Percentiles rank a stretch among this genome's conserved stretches.
phyloP scores from a whole-genome alignment of 2,797 vertebrate genomes.

The Monodelphis domestica region DNA sequence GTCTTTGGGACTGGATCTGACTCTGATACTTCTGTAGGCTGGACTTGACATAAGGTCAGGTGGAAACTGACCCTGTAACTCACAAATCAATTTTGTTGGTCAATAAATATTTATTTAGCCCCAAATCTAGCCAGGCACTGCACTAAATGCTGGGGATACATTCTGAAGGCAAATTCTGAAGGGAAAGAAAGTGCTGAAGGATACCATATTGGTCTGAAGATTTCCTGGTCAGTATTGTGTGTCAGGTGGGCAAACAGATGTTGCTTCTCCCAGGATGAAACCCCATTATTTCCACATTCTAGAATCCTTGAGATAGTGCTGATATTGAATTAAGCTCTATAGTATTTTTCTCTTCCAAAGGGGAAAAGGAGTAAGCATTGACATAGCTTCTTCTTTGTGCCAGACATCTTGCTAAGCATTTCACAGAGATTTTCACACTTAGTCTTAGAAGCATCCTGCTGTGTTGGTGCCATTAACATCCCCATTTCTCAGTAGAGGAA shows the following conservation, averaged over 20 bases:
- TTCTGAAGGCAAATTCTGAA: neutral
- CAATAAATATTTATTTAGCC: neutral
- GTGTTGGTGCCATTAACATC: neutral
- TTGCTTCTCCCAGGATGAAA: neutral
- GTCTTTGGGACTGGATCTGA: neutral
- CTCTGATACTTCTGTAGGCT: neutral
- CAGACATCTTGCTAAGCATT: neutral
- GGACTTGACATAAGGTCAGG: neutral
- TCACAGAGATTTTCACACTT: neutral
- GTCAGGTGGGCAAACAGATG: neutral
- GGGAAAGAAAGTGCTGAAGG: neutral
- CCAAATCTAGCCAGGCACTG: neutral
- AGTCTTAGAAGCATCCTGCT: neutral
- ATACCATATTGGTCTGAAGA: neutral
- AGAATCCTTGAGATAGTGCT: neutral
- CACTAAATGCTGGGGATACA: neutral
- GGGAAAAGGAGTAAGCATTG: neutral
- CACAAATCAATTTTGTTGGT: neutral
- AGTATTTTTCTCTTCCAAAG: neutral
- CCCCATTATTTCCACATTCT: neutral
- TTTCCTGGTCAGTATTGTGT: neutral
- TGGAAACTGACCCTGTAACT: neutral
- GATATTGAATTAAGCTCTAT: neutral
- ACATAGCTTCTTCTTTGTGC: neutral
- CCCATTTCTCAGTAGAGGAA: neutral